A percentile compares a stretch with the other conserved stretches of the same genome.
phyloP scores from a whole-genome alignment of 2,888 invertebrate species.

The Romanomermis culicivorax region DNA sequence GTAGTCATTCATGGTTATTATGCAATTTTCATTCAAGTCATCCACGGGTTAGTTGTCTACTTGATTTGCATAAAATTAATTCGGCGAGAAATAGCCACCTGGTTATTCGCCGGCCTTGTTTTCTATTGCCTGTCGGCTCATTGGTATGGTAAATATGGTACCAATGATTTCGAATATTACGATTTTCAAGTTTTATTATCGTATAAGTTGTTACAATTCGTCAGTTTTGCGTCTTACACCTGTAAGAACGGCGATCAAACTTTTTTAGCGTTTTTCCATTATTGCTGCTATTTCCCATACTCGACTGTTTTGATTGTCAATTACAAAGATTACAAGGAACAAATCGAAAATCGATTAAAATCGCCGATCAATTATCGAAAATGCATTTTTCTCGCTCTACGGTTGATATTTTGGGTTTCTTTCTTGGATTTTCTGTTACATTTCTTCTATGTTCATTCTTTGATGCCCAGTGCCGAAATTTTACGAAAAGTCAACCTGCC shows the following conservation, averaged over 20 bases:
- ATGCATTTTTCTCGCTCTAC: slow-evolving; percentile 13
- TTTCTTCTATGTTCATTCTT: slow-evolving; percentile 56
- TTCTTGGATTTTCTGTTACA: slow-evolving; percentile 51
- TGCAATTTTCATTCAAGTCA: background rate
- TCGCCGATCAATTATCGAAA: background rate
- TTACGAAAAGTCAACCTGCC: background rate
- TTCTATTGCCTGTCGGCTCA: background rate
- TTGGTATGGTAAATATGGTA: background rate
- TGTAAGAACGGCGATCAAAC: background rate
- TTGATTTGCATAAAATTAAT: background rate
- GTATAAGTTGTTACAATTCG: slow-evolving; percentile 10
- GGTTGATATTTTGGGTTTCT: slow-evolving; percentile 46
- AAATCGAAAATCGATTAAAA: background rate
- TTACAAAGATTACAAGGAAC: slow-evolving; percentile 2
- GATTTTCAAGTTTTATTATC: slow-evolving; percentile 5
- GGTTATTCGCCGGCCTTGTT: background rate
- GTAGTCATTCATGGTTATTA: background rate
- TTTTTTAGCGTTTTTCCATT: background rate
- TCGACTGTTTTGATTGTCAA: slow-evolving; percentile 6
- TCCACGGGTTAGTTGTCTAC: background rate
- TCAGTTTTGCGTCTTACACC: slow-evolving; percentile 5
- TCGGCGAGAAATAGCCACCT: background rate
- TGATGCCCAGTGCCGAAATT: slow-evolving; percentile 41
- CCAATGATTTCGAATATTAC: background rate
- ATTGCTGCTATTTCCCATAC: slow-evolving; percentile 8